Base-by-base conservation (phyloP, 2,797 vertebrate species). In the Neoniphon sammara region DNA sequence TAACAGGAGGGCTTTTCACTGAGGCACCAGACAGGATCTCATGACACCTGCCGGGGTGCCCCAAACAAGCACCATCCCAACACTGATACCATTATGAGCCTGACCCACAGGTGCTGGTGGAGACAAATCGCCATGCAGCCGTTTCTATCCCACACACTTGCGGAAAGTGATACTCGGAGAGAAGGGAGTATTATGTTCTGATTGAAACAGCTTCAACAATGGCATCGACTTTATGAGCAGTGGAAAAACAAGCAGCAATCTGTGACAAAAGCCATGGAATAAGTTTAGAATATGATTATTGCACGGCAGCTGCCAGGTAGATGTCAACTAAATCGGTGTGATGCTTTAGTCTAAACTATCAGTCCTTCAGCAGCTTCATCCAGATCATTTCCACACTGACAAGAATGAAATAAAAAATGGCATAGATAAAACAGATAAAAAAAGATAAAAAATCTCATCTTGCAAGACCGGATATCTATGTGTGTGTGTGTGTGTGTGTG, bases 181-280 rank as follows among this genome's bases (percentile, higher is more conserved):
- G 39, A 42, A 42, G 11, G 4, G 39, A 12, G 39, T 12, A 12
- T 12, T 42, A 14, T 42, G 11, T 42, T 42, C 14, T 12, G 3
- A 42, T 42, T 42, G 39, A 69, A 77, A 83, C 64, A 59, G 31
- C 46, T 36, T 79, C 65, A 49, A 57, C 66, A 62, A 1, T 20
- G 47, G 17, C 23, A 67, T 61, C 14, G 2, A 49, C 44, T 52
- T 60, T 54, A 52, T 54, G 46, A 66, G 63, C 49, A 57, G 56
- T 7, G 66, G 70, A 78, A 80, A 81, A 82, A 87, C 72, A 82
- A 85, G 68, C 73, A 46, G 65, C 2, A 36, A 66, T 73, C 70
- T 46, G 70, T 72, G 46, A 67, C 20, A 54, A 50, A 72, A 67
- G 73, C 62, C 36, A n/a, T 23, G 53, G 12, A 64, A 72, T 81